Evolutionary conservation across 2,113 vertebrate species (phyloP).

Genomic region (Sebastes schlegelii): DNA sequence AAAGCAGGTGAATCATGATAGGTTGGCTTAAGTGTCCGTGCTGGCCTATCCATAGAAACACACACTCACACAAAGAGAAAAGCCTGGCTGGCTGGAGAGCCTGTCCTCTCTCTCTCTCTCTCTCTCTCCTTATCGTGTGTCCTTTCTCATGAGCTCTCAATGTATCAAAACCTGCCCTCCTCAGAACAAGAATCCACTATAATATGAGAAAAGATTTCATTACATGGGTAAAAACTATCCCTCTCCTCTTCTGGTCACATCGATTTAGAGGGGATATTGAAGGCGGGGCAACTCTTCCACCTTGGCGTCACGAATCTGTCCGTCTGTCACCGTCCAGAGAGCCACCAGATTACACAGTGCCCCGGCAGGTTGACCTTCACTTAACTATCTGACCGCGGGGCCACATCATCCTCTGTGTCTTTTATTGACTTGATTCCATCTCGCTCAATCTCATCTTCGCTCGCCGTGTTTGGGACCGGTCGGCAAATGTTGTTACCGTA

Average conservation of each 20-base stretch:
- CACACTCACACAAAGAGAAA: slow-evolving; percentile 29
- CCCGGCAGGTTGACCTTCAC: slow-evolving; percentile 69
- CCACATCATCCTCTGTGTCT: slow-evolving; percentile 55
- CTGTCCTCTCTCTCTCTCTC: background rate
- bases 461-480: slow-evolving; percentile 44
- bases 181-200: slow-evolving; percentile 48
- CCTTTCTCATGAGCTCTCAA: slow-evolving; percentile 73
- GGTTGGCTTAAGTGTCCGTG: slow-evolving; percentile 55
- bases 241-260: slow-evolving; percentile 59
- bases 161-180: slow-evolving; percentile 71
- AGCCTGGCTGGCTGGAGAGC: background rate
- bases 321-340: slow-evolving; percentile 53
- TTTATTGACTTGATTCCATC: slow-evolving; percentile 75
- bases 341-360: slow-evolving; percentile 57
- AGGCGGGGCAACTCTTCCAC: slow-evolving; percentile 61
- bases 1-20: slow-evolving; percentile 70
- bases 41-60: slow-evolving; percentile 12
- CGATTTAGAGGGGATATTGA: slow-evolving; percentile 60
- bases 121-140: slow-evolving; percentile 49
- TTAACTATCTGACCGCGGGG: slow-evolving; percentile 61
- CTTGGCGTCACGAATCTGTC: slow-evolving; percentile 42
- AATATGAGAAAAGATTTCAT: slow-evolving; percentile 64
- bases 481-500: slow-evolving; percentile 73
- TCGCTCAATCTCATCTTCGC: slow-evolving; percentile 55
- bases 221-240: slow-evolving; percentile 52